Conservation (phyloP, 2,797 vertebrate genomes). For the Gymnopithys bicolor region DNA sequence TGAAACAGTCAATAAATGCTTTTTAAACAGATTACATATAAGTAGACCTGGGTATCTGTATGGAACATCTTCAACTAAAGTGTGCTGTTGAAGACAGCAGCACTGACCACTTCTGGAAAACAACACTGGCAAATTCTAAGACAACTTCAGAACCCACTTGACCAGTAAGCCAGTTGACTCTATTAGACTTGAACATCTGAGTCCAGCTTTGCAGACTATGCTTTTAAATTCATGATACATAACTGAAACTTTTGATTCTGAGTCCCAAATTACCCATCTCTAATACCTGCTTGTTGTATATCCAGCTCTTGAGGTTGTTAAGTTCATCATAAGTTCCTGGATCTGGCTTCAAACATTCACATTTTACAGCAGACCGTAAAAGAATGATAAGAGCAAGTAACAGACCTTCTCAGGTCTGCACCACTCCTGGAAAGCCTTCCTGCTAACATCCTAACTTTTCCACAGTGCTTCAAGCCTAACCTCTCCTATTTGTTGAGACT, state of each 20-base stretch:
- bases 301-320: not conserved
- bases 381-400: not conserved
- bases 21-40: not conserved
- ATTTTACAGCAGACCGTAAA: not conserved
- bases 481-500: not conserved
- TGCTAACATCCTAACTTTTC: not conserved
- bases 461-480: not conserved
- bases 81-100: fast-evolving
- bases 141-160: not conserved
- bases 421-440: not conserved
- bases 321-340: fast-evolving
- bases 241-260: not conserved
- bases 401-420: not conserved
- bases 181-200: not conserved
- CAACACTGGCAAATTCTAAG: not conserved
- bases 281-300: not conserved
- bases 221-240: not conserved
- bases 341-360: not conserved
- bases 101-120: not conserved
- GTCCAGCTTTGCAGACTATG: not conserved
- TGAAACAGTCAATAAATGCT: not conserved
- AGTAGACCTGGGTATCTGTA: not conserved
- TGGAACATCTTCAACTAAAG: not conserved
- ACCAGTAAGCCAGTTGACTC: not conserved
- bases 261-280: not conserved